A percentile compares a stretch with the other conserved stretches of the same genome.
Evolutionary conservation across 1,140 invertebrate genomes (phyloP).

Genomic region (Ectropis grisescens): DNA sequence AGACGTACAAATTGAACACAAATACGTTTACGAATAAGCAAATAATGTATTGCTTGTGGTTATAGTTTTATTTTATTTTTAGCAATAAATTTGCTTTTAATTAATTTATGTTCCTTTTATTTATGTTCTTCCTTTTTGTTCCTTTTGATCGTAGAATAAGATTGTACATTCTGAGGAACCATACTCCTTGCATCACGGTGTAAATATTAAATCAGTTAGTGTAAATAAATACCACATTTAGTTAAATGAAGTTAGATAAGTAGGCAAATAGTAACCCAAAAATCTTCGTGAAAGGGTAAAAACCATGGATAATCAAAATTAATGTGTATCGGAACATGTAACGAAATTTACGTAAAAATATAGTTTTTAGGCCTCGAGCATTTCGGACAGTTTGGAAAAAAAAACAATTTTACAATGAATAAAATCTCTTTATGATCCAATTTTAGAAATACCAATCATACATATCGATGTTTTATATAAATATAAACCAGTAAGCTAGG

Average conservation of each 20-base stretch:
- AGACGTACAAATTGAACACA: slow-evolving; percentile 50
- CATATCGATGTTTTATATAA: slow-evolving; percentile 66
- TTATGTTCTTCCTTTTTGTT: slow-evolving; percentile 34
- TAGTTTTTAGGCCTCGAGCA: slow-evolving; percentile 16
- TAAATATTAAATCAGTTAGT: slow-evolving; percentile 43
- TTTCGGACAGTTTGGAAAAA: slow-evolving; percentile 15
- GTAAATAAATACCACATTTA: slow-evolving; percentile 48
- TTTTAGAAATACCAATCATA: slow-evolving; percentile 58
- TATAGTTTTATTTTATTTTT: slow-evolving; percentile 67
- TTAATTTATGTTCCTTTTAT: slow-evolving; percentile 60
- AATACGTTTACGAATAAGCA: slow-evolving; percentile 40
- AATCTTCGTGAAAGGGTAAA: slow-evolving; percentile 26
- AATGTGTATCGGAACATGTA: slow-evolving; percentile 24
- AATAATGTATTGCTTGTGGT: slow-evolving; percentile 57
- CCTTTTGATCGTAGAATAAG: slow-evolving; percentile 19
- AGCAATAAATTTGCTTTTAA: slow-evolving; percentile 71
- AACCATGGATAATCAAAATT: slow-evolving; percentile 33
- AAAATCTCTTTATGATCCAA: slow-evolving; percentile 14
- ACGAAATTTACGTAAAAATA: slow-evolving; percentile 20
- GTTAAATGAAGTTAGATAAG: slow-evolving; percentile 20
- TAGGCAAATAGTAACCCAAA: slow-evolving; percentile 38
- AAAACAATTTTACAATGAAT: slow-evolving; percentile 17
- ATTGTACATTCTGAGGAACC: slow-evolving; percentile 67
- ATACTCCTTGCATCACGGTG: slow-evolving; percentile 66
- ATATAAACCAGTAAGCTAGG: slow-evolving; percentile 30